phyloP scores from a whole-genome alignment of 2,797 vertebrate species.

The Myotis daubentonii region DNA sequence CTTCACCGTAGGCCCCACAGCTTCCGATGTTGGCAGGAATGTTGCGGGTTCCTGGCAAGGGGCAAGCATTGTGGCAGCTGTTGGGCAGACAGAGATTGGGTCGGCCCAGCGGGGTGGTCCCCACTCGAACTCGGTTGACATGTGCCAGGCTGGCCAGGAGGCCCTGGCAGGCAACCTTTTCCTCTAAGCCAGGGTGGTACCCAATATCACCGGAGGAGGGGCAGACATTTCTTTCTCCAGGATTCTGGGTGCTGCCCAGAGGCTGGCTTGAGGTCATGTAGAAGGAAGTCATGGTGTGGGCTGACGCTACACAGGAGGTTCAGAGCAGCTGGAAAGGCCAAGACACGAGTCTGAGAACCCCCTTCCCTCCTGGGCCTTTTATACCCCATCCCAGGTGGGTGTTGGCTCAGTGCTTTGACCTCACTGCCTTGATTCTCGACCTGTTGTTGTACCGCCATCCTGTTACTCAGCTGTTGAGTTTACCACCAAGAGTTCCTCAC shows the following conservation, averaged over 20 bases:
- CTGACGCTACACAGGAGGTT: not conserved
- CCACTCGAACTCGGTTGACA: not conserved
- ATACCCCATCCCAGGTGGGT: not conserved
- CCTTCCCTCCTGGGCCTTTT: not conserved
- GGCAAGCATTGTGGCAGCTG: not conserved
- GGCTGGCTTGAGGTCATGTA: not conserved
- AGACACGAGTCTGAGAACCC: not conserved
- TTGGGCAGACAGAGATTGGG: conserved; percentile 51
- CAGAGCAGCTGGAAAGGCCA: not conserved
- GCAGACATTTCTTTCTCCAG: not conserved
- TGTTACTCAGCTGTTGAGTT: conserved; percentile 52
- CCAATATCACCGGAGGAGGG: not conserved
- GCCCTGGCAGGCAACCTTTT: not conserved
- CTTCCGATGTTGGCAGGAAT: not conserved
- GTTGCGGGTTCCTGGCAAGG: not conserved
- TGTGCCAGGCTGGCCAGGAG: not conserved
- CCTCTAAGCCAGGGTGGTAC: not conserved
- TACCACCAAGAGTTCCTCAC: not conserved
- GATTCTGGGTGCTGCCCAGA: not conserved
- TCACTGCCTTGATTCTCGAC: not conserved
- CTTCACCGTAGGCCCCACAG: not conserved
- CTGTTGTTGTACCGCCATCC: not conserved
- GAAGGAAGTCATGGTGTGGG: conserved; percentile 26
- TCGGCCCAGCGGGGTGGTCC: not conserved
- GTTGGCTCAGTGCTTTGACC: not conserved